These are phyloP conservation scores for Intellagama lesueurii DNA, from an alignment of 2,797 vertebrate genomes.

Conservation along the genomic window DNA sequence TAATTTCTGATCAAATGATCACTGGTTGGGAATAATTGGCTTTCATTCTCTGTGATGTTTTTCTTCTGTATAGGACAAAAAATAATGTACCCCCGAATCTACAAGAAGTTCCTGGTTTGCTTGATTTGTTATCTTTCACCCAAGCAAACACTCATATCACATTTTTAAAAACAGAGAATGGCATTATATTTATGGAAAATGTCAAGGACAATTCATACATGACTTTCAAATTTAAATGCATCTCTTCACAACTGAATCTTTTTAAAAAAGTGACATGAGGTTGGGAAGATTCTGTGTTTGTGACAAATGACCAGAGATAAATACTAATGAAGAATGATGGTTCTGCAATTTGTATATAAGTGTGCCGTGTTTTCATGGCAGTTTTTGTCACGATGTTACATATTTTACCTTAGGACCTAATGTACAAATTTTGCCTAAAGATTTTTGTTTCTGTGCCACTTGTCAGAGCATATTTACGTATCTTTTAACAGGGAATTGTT, in stretches of 20 bases:
- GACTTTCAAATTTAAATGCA: slow-evolving; percentile 68
- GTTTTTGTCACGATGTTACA: slow-evolving; percentile 20
- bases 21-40: neutral
- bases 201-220: slow-evolving; percentile 50
- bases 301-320: slow-evolving; percentile 65
- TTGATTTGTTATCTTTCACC: slow-evolving; percentile 24
- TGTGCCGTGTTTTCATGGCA: slow-evolving; percentile 34
- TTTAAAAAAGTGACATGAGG: slow-evolving; percentile 36
- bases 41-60: neutral
- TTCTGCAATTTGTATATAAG: slow-evolving; percentile 33
- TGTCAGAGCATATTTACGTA: slow-evolving; percentile 36
- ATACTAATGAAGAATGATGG: slow-evolving; percentile 42
- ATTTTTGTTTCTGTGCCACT: slow-evolving; percentile 19
- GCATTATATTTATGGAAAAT: slow-evolving; percentile 38
- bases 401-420: slow-evolving; percentile 37
- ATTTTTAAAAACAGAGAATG: neutral
- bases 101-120: neutral
- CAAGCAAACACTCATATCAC: neutral
- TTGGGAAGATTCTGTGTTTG: slow-evolving; percentile 38
- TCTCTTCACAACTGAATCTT: slow-evolving; percentile 57
- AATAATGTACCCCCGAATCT: neutral
- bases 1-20: too few species aligned
- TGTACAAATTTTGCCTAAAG: neutral
- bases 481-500: slow-evolving; percentile 15
- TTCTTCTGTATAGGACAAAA: neutral